A percentile compares a stretch with the other conserved stretches of the same genome.
Conservation (phyloP, 2,113 vertebrate species). For the Oenanthe oenanthe region DNA sequence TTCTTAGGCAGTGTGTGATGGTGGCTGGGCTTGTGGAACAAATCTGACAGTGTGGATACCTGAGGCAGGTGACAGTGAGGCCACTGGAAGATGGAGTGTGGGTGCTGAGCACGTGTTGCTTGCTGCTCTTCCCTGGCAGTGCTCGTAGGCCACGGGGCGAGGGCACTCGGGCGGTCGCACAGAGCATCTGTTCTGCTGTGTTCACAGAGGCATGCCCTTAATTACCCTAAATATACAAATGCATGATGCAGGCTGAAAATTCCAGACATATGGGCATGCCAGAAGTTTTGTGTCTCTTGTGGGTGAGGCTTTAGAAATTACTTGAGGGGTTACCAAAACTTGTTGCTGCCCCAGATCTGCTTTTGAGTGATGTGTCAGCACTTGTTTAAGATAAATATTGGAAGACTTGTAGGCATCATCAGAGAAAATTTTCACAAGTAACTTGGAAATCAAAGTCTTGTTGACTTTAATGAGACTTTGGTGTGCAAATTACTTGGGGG, state of each 20-base stretch:
- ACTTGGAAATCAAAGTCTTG: conserved; percentile 32
- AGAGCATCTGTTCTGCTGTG: conserved; percentile 26
- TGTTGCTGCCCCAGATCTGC: conserved; percentile 16
- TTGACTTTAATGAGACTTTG: conserved; percentile 41
- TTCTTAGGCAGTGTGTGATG: not conserved
- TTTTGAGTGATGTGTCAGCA: conserved; percentile 48
- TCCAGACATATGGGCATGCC: conserved; percentile 44
- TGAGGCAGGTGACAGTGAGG: not conserved
- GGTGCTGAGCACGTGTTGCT: not conserved
- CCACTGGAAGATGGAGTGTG: not conserved
- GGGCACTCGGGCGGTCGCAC: not conserved
- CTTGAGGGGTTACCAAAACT: conserved; percentile 55
- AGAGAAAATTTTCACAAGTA: conserved; percentile 27
- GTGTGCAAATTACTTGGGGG: conserved; percentile 11
- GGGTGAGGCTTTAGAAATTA: conserved; percentile 40
- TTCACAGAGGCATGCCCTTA: conserved; percentile 6
- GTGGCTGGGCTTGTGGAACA: not conserved
- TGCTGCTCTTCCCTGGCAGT: not conserved
- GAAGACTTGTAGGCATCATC: conserved; percentile 14
- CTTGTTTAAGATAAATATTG: conserved; percentile 41
- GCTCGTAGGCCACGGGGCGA: rapidly evolving
- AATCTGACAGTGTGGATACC: not conserved
- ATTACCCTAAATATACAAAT: conserved; percentile 40
- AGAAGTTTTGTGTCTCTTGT: conserved; percentile 36
- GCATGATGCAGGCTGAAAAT: conserved; percentile 15